Conservation (phyloP, 2,888 invertebrate genomes). For the Plagiodera versicolora region DNA sequence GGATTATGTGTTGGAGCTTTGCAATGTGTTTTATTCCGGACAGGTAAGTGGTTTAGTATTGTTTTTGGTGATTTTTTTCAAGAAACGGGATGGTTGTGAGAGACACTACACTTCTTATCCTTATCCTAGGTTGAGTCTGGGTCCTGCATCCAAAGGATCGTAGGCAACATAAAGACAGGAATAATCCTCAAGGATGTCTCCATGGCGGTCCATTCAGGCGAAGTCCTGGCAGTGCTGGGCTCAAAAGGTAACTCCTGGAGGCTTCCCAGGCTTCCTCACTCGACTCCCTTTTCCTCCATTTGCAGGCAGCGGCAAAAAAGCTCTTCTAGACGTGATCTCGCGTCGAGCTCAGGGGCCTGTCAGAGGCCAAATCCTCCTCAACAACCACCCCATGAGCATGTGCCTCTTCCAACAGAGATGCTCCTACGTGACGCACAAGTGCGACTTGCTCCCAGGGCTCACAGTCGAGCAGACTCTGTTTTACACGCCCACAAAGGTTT, state of each 20-base stretch:
- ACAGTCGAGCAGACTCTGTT: slow-evolving; percentile 85
- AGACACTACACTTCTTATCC: no score
- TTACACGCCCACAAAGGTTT: slow-evolving; percentile 72
- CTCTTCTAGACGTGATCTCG: slow-evolving; percentile 89
- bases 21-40: slow-evolving; percentile 87
- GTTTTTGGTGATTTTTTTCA: no score
- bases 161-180: slow-evolving; percentile 79
- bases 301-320: slow-evolving; percentile 90
- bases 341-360: slow-evolving; percentile 78
- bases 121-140: slow-evolving; percentile 73
- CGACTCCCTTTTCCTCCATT: slow-evolving; percentile 6
- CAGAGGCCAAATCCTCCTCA: slow-evolving; percentile 86
- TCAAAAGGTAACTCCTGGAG: slow-evolving; percentile 87
- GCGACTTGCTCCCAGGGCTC: slow-evolving; percentile 80
- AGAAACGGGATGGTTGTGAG: no score
- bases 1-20: slow-evolving; percentile 84
- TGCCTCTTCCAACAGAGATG: slow-evolving; percentile 84
- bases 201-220: slow-evolving; percentile 87
- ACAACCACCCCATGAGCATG: slow-evolving; percentile 81
- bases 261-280: no score
- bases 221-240: slow-evolving; percentile 90
- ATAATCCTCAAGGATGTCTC: slow-evolving; percentile 92
- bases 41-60: slow-evolving; percentile 62
- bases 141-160: slow-evolving; percentile 72
- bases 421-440: slow-evolving; percentile 86